These are phyloP conservation scores for Phaenicophaeus curvirostris DNA, from an alignment of 2,797 vertebrate species.

Conservation along the genomic window DNA sequence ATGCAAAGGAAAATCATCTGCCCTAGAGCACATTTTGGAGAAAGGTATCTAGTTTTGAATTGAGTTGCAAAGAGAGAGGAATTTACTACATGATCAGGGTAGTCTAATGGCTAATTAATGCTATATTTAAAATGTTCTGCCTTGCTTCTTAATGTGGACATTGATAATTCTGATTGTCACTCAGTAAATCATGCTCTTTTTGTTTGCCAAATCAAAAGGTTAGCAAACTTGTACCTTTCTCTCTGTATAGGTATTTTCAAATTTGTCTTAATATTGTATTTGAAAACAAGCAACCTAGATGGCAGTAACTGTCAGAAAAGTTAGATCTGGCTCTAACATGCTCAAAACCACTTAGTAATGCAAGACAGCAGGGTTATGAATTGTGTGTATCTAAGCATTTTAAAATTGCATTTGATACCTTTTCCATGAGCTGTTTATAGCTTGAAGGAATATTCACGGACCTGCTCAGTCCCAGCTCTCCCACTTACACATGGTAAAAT, in stretches of 20 bases:
- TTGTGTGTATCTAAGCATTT: not conserved
- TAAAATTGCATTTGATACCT: not conserved
- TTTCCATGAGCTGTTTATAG: constrained; percentile 20
- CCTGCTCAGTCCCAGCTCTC: constrained; percentile 2
- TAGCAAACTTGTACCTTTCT: not conserved
- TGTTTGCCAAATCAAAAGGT: not conserved
- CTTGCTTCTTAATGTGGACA: not conserved
- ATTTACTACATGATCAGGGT: not conserved
- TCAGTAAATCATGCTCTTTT: not conserved
- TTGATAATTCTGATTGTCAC: not conserved
- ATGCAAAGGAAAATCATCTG: not conserved
- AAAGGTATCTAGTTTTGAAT: not conserved
- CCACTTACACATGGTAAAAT: constrained; percentile 29
- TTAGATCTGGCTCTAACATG: not conserved
- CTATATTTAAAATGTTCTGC: not conserved
- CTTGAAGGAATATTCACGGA: not conserved
- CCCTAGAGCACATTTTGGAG: not conserved
- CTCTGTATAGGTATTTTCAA: not conserved
- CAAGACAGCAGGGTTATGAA: not conserved
- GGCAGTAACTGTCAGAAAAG: not conserved
- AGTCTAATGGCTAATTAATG: not conserved
- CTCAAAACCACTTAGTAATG: not conserved
- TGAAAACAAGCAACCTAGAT: not conserved
- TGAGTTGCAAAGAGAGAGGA: not conserved
- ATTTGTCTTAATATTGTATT: not conserved